Evolutionary conservation across 2,113 vertebrate species (phyloP).

Genomic region (Setophaga coronata): DNA sequence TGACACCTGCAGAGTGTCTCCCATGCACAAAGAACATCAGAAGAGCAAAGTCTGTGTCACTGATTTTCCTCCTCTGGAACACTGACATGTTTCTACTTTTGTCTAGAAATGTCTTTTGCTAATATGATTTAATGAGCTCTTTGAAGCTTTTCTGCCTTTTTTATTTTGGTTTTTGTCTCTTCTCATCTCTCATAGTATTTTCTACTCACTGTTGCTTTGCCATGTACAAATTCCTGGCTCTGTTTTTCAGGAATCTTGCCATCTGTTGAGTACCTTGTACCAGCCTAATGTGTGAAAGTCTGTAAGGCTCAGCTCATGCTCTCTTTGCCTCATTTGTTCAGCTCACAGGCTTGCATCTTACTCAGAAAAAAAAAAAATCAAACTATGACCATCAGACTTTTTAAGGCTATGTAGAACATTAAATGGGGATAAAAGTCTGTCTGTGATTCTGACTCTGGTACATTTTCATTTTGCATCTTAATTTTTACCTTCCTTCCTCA

Average conservation of each 20-base stretch:
- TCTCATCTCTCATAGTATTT: neutral
- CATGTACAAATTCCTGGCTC: neutral
- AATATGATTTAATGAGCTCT: neutral
- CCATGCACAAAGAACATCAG: neutral
- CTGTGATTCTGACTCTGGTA: neutral
- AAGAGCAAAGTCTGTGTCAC: neutral
- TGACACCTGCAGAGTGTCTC: neutral
- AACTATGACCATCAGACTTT: neutral
- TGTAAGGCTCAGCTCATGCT: neutral
- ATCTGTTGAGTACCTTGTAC: slow-evolving; percentile 29
- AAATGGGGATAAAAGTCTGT: neutral
- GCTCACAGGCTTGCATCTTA: neutral
- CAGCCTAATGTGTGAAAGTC: neutral
- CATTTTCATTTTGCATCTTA: neutral
- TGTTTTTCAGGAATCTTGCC: slow-evolving; percentile 31
- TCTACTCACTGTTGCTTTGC: neutral
- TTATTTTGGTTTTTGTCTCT: neutral
- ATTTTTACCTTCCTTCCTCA: neutral
- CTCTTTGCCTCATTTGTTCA: neutral
- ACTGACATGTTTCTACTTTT: neutral
- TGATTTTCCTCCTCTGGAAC: neutral
- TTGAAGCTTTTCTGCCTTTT: neutral
- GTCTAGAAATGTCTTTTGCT: neutral
- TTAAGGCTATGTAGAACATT: neutral
- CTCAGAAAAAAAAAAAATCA: neutral